phyloP scores from a whole-genome alignment of 2,113 vertebrate genomes.

The Chloropsis hardwickii region DNA sequence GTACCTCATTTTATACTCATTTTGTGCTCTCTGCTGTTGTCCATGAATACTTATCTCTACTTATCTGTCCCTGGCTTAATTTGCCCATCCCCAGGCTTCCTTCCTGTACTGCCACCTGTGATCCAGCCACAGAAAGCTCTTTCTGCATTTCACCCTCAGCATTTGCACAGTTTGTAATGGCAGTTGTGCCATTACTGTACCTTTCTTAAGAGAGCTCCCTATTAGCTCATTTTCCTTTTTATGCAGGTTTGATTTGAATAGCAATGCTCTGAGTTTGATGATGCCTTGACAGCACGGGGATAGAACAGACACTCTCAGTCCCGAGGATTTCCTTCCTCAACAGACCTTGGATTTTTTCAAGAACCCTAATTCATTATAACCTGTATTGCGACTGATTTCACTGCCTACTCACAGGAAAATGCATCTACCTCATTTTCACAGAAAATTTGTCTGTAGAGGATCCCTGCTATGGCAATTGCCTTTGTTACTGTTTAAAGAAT shows the following conservation, averaged over 20 bases:
- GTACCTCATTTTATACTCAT: not conserved
- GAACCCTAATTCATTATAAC: not conserved
- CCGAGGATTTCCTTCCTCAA: not conserved
- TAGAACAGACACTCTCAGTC: fast-evolving
- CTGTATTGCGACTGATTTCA: not conserved
- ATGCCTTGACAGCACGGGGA: fast-evolving
- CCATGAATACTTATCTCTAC: not conserved
- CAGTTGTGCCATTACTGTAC: not conserved
- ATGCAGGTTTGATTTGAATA: not conserved
- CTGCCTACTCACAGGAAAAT: not conserved
- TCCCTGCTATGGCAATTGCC: not conserved
- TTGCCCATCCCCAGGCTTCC: not conserved
- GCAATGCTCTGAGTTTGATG: not conserved
- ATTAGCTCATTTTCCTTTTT: not conserved
- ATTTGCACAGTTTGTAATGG: not conserved
- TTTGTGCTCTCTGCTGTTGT: not conserved
- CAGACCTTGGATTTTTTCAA: not conserved
- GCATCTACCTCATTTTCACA: not conserved
- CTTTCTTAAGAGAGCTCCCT: not conserved
- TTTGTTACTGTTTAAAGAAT: not conserved
- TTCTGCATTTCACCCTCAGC: not conserved
- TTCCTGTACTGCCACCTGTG: not conserved
- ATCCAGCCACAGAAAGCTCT: not conserved
- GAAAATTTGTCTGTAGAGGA: not conserved
- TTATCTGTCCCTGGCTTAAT: not conserved